These are phyloP conservation scores for Agriopis leucophaearia DNA, from an alignment of 2,888 invertebrate genomes.

Conservation along the genomic window DNA sequence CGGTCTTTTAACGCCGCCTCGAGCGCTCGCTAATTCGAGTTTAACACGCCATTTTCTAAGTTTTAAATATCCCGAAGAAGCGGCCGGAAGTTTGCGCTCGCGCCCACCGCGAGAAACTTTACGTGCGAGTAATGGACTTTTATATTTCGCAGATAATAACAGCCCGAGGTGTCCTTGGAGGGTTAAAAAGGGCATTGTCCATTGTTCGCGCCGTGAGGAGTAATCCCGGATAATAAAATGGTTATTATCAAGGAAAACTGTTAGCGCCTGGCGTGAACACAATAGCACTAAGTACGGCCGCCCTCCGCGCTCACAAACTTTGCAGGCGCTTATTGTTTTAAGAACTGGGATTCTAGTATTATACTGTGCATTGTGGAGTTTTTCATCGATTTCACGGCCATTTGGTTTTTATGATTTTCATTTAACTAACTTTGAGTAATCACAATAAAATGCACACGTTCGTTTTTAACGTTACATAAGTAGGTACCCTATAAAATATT, in stretches of 20 bases:
- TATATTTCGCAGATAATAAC: constrained; percentile 53
- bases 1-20: constrained; percentile 22
- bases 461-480: constrained; percentile 4
- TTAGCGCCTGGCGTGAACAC: constrained; percentile 61
- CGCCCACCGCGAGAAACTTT: constrained; percentile 50
- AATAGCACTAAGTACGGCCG: constrained; percentile 61
- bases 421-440: constrained; percentile 38
- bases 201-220: constrained; percentile 46
- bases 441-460: constrained; percentile 36
- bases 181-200: constrained; percentile 45
- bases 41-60: constrained; percentile 39
- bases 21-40: constrained; percentile 31
- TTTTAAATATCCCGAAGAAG: constrained; percentile 50
- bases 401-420: constrained; percentile 55
- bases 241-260: constrained; percentile 53
- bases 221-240: constrained; percentile 48
- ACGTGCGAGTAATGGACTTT: constrained; percentile 46
- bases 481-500: constrained; percentile 5
- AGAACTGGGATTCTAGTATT: constrained; percentile 35
- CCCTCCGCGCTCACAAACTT: constrained; percentile 46
- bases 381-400: constrained; percentile 64
- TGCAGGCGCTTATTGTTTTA: constrained; percentile 55
- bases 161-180: constrained; percentile 38
- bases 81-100: constrained; percentile 48
- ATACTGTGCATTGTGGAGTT: constrained; percentile 55